These are phyloP conservation scores for Metaphire vulgaris DNA, from an alignment of 1,140 invertebrate species.

Conservation along the genomic window DNA sequence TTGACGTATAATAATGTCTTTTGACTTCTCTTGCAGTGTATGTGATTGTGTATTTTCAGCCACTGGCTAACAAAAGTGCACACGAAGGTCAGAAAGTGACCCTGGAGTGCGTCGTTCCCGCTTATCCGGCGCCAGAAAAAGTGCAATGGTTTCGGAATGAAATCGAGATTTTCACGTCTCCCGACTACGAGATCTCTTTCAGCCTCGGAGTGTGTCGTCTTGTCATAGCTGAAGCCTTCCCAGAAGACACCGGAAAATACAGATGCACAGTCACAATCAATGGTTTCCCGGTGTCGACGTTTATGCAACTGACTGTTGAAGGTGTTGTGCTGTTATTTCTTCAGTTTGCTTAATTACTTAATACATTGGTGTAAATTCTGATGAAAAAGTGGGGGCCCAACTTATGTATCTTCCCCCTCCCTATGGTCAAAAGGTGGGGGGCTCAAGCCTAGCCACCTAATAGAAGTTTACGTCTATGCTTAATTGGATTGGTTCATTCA, in stretches of 20 bases:
- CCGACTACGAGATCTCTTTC: constrained; percentile 45
- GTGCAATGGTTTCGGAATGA: constrained; percentile 33
- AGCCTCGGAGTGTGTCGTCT: constrained; percentile 58
- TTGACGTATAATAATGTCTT: too few species aligned
- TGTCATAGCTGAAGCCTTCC: constrained; percentile 89
- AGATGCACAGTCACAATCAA: constrained; percentile 82
- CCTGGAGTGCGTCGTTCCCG: constrained; percentile 28
- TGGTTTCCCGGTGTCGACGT: constrained; percentile 65
- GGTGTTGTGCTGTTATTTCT: constrained; percentile 33
- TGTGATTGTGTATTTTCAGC: too few species aligned
- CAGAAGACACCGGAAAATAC: constrained; percentile 85
- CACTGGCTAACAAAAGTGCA: constrained; percentile 18
- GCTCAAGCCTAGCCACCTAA: too few species aligned
- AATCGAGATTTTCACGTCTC: constrained; percentile 40
- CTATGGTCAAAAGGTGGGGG: too few species aligned
- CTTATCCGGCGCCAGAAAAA: constrained; percentile 26
- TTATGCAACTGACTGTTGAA: constrained; percentile 41
- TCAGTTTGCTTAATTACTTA: not conserved
- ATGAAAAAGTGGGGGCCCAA: too few species aligned
- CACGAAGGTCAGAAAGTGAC: constrained; percentile 30
- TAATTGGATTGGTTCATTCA: too few species aligned
- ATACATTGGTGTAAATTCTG: too few species aligned
- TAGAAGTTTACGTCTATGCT: too few species aligned
- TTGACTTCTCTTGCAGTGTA: too few species aligned
- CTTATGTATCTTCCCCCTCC: too few species aligned